phyloP scores from a whole-genome alignment of 2,888 invertebrate species.

The Agonum fuliginosum region DNA sequence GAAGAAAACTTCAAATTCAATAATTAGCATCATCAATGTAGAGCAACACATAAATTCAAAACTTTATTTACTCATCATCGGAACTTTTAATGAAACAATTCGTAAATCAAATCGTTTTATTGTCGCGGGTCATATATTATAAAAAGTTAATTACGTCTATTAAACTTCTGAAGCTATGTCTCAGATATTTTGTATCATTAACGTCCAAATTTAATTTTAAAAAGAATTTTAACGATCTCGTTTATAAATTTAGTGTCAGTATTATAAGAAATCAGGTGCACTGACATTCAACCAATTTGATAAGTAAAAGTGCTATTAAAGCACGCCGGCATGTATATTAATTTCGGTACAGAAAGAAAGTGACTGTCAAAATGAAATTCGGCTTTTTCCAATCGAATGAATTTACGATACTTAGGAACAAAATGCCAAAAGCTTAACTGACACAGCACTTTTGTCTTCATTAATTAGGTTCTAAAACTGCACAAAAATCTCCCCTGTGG shows the following conservation, averaged over 20 bases:
- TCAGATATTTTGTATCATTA: conserved; percentile 13
- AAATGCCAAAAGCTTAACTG: too few relatives aligned
- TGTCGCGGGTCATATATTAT: neutral
- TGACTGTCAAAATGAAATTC: conserved; percentile 1
- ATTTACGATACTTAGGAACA: neutral
- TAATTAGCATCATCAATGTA: neutral
- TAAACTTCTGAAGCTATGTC: conserved; percentile 23
- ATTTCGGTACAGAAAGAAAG: conserved; percentile 14
- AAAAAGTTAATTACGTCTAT: conserved; percentile 26
- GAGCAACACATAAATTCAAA: neutral
- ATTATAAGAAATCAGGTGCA: neutral
- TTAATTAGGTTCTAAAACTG: too few relatives aligned
- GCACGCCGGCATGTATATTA: neutral
- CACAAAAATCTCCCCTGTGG: too few relatives aligned
- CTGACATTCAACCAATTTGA: neutral
- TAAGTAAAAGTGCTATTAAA: conserved; percentile 38
- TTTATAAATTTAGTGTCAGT: conserved; percentile 23
- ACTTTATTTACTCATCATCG: neutral
- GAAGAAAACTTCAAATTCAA: neutral
- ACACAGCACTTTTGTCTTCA: too few relatives aligned
- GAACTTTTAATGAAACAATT: neutral
- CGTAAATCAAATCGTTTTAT: conserved; percentile 12
- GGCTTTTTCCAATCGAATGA: neutral
- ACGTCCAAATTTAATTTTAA: conserved; percentile 43
- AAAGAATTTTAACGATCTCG: conserved; percentile 41